phyloP scores from a whole-genome alignment of 2,797 vertebrate species.

The Chromis chromis region DNA sequence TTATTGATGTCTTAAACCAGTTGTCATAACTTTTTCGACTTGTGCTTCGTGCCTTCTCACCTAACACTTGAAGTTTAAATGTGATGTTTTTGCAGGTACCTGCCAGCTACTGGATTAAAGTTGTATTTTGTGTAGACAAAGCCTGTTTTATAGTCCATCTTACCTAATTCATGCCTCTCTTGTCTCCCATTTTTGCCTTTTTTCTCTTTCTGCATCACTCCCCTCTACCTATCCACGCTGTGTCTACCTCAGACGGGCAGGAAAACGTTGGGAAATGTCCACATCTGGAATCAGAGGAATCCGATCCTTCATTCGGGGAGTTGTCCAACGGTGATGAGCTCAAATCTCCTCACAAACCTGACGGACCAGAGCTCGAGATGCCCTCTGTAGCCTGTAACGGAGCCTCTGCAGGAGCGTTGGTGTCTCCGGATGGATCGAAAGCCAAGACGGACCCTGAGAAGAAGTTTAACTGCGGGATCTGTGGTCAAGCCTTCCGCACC shows the following conservation, averaged over 20 bases:
- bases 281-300: slow-evolving; percentile 96
- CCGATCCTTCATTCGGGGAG: slow-evolving; percentile 93
- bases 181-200: slow-evolving; percentile 28
- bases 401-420: slow-evolving; percentile 69
- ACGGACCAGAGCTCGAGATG: slow-evolving; percentile 77
- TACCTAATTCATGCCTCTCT: slow-evolving; percentile 56
- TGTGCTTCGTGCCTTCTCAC: slow-evolving; percentile 29
- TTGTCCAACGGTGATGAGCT: slow-evolving; percentile 94
- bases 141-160: slow-evolving; percentile 2
- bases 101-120: slow-evolving; percentile 41
- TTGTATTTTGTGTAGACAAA: slow-evolving; percentile 25
- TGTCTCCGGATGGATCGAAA: slow-evolving; percentile 89
- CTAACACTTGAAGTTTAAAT: slow-evolving; percentile 13
- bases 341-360: slow-evolving; percentile 91
- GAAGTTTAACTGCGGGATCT: slow-evolving; percentile 94
- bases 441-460: slow-evolving; percentile 92
- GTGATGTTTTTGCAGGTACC: slow-evolving; percentile 50
- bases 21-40: background rate
- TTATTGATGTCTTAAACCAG: slow-evolving; percentile 20
- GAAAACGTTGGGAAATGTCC: slow-evolving; percentile 92
- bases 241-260: slow-evolving; percentile 88
- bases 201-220: slow-evolving; percentile 20
- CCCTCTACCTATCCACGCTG: slow-evolving; percentile 28
- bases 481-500: slow-evolving; percentile 98
- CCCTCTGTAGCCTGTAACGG: slow-evolving; percentile 81